Evolutionary conservation across 2,888 invertebrate genomes (phyloP).

Genomic region (Chorisops tibialis): DNA sequence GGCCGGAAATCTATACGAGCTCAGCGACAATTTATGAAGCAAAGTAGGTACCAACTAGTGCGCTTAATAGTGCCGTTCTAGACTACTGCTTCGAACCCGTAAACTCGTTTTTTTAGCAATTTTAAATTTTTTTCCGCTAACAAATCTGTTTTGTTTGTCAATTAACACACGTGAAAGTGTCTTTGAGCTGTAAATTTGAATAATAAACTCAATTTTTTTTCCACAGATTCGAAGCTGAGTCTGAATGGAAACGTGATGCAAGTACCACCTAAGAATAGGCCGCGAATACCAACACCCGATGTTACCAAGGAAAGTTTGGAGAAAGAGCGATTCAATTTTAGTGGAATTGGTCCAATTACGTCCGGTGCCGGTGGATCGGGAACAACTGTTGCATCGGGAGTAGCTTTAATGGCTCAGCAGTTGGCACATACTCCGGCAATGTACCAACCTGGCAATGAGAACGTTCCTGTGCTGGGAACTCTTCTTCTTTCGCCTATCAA

Average conservation of each 20-base stretch:
- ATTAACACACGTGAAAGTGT: not conserved
- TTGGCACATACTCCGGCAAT: slow-evolving; percentile 55
- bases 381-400: slow-evolving; percentile 55
- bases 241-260: slow-evolving; percentile 67
- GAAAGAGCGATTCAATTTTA: slow-evolving; percentile 57
- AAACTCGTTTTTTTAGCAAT: too few relatives aligned
- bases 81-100: too few relatives aligned
- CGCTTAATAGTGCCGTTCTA: not conserved
- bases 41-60: slow-evolving; percentile 64
- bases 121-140: not conserved
- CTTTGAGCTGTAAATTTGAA: not conserved
- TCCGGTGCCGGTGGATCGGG: slow-evolving; percentile 45
- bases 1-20: slow-evolving; percentile 66
- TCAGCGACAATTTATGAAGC: slow-evolving; percentile 59
- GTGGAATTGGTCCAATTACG: slow-evolving; percentile 37
- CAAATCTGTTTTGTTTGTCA: slow-evolving; percentile 6
- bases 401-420: slow-evolving; percentile 67
- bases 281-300: slow-evolving; percentile 86
- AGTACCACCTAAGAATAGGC: slow-evolving; percentile 62
- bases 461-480: slow-evolving; percentile 71
- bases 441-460: slow-evolving; percentile 54
- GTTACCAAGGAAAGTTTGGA: slow-evolving; percentile 77
- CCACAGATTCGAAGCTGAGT: slow-evolving; percentile 58
- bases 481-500: slow-evolving; percentile 79
- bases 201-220: slow-evolving; percentile 1